Percentiles rank a stretch among this genome's conserved stretches.
These are phyloP conservation scores for Thamnophis elegans DNA, from an alignment of 2,797 vertebrate species.

Conservation along the genomic window DNA sequence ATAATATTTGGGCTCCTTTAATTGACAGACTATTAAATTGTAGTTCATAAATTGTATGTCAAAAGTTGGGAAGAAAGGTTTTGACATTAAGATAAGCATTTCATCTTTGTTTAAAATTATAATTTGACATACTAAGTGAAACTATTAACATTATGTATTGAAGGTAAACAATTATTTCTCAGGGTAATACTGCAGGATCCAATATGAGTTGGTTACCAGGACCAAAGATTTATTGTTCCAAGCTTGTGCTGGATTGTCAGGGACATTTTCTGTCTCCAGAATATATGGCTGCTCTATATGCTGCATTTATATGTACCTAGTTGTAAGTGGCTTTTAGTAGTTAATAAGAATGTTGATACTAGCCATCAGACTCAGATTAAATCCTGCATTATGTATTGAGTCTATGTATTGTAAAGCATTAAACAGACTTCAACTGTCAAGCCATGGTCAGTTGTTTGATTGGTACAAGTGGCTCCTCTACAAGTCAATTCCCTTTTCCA, in stretches of 20 bases:
- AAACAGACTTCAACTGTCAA: neutral
- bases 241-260: neutral
- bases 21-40: neutral
- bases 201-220: neutral
- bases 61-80: neutral
- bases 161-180: neutral
- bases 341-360: neutral
- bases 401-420: neutral
- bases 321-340: neutral
- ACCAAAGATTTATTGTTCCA: neutral
- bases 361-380: neutral
- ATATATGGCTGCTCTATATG: neutral
- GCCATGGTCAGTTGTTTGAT: neutral
- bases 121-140: constrained; percentile 11
- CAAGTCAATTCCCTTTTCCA: neutral
- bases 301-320: neutral
- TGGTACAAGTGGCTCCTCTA: neutral
- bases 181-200: neutral
- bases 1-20: neutral
- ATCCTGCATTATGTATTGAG: neutral
- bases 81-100: neutral
- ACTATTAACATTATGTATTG: neutral
- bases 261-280: neutral
- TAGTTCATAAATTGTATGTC: neutral
- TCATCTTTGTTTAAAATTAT: neutral